phyloP scores from a whole-genome alignment of 2,797 vertebrate genomes.

The Sebastes oblongus region DNA sequence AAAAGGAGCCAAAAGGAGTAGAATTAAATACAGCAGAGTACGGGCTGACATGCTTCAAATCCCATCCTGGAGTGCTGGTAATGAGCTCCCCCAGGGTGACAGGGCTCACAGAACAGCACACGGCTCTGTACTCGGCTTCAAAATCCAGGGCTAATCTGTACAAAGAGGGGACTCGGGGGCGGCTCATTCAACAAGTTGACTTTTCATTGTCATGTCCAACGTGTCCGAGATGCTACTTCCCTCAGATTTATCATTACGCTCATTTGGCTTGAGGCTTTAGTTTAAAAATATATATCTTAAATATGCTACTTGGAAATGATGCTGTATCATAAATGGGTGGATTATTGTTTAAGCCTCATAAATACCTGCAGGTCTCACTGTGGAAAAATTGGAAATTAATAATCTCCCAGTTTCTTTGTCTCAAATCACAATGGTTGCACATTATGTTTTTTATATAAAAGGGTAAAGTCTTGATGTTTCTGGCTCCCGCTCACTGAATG shows the following conservation, averaged over 20 bases:
- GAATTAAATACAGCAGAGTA: conserved; percentile 59
- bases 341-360: conserved; percentile 9
- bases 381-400: neutral
- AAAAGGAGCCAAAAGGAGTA: conserved; percentile 46
- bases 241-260: neutral
- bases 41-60: conserved; percentile 57
- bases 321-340: neutral
- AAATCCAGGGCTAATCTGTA: conserved; percentile 33
- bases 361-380: neutral
- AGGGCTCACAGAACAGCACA: conserved; percentile 12
- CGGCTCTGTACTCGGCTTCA: neutral
- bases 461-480: neutral
- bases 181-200: conserved; percentile 3
- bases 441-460: neutral
- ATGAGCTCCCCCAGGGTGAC: conserved; percentile 60
- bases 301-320: neutral
- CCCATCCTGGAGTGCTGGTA: conserved; percentile 50
- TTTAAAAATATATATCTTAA: neutral
- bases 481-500: neutral
- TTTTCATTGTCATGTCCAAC: conserved; percentile 3
- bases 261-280: neutral
- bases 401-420: neutral
- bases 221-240: neutral
- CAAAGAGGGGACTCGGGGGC: conserved; percentile 6
- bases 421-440: neutral